These are phyloP conservation scores for Timandra comae DNA, from an alignment of 2,888 invertebrate species.

Conservation along the genomic window DNA sequence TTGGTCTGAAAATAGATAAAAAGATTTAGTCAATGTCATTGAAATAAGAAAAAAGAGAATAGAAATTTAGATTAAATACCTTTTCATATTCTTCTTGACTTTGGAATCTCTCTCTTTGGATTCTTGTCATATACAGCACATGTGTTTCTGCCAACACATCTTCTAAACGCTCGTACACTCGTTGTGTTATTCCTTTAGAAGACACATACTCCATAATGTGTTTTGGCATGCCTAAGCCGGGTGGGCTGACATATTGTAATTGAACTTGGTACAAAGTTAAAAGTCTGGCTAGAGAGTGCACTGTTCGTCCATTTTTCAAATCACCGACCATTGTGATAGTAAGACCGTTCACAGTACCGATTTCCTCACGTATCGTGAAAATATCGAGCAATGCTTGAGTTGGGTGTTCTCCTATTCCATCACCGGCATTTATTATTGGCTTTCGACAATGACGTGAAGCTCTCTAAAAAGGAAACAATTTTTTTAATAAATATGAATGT, in stretches of 20 bases:
- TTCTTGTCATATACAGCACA: slow-evolving; percentile 98
- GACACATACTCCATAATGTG: slow-evolving; percentile 87
- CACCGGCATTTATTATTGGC: slow-evolving; percentile 98
- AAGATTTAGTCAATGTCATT: too few relatives aligned
- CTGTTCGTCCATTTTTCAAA: slow-evolving; percentile 97
- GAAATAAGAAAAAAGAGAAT: too few relatives aligned
- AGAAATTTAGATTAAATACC: too few relatives aligned
- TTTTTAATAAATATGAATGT: too few relatives aligned
- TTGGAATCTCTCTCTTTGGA: slow-evolving; percentile 94
- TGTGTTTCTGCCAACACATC: slow-evolving; percentile 94
- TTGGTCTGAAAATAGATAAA: slow-evolving; percentile 82
- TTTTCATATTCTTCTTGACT: slow-evolving; percentile 89
- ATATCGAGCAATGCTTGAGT: slow-evolving; percentile 98
- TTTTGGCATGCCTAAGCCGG: slow-evolving; percentile 92
- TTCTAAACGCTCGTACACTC: slow-evolving; percentile 84
- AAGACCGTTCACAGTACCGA: slow-evolving; percentile 98
- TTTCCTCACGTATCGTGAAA: slow-evolving; percentile 98
- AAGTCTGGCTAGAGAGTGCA: slow-evolving; percentile 96
- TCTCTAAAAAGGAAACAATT: slow-evolving; percentile 70
- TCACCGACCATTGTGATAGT: slow-evolving; percentile 99
- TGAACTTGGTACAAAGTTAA: slow-evolving; percentile 96
- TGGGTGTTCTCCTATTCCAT: slow-evolving; percentile 98
- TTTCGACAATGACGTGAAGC: slow-evolving; percentile 90
- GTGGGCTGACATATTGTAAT: slow-evolving; percentile 93
- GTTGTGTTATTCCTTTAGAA: slow-evolving; percentile 87